phyloP scores from a whole-genome alignment of 2,888 invertebrate genomes.

The Tortricodes alternella region DNA sequence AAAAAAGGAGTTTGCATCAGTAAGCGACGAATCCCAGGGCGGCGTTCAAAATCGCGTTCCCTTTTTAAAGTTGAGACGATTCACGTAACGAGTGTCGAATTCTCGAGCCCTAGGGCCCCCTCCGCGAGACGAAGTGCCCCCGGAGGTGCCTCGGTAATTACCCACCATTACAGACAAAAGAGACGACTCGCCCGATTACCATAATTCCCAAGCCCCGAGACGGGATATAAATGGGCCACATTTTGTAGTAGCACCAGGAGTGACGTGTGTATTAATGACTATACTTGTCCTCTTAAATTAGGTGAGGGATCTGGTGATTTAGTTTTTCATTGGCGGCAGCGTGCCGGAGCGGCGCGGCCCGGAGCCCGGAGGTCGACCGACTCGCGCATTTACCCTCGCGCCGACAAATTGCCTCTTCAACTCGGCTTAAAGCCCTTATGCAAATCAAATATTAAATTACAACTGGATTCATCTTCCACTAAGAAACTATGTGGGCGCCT shows the following conservation, averaged over 20 bases:
- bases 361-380: constrained; percentile 40
- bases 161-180: constrained; percentile 82
- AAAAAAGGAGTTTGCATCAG: constrained; percentile 57
- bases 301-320: constrained; percentile 78
- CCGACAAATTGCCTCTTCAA: constrained; percentile 43
- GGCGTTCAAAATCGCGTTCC: constrained; percentile 76
- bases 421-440: constrained; percentile 34
- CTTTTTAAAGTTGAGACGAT: constrained; percentile 81
- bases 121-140: constrained; percentile 69
- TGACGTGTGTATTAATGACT: constrained; percentile 82
- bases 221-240: constrained; percentile 79
- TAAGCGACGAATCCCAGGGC: constrained; percentile 67
- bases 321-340: constrained; percentile 71
- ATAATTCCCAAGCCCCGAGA: constrained; percentile 78
- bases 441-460: constrained; percentile 28
- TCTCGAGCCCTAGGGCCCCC: constrained; percentile 67
- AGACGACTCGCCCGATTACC: constrained; percentile 81
- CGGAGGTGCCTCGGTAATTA: constrained; percentile 79
- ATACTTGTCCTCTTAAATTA: constrained; percentile 81
- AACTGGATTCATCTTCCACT: constrained; percentile 4
- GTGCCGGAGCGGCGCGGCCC: constrained; percentile 41
- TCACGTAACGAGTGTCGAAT: constrained; percentile 81
- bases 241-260: constrained; percentile 80
- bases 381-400: constrained; percentile 44
- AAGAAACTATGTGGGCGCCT: constrained; percentile 1